Evolutionary conservation across 2,113 vertebrate species (phyloP), one percentile per base, ranked within the genome.

Genomic region (Dicaeum eximium): DNA sequence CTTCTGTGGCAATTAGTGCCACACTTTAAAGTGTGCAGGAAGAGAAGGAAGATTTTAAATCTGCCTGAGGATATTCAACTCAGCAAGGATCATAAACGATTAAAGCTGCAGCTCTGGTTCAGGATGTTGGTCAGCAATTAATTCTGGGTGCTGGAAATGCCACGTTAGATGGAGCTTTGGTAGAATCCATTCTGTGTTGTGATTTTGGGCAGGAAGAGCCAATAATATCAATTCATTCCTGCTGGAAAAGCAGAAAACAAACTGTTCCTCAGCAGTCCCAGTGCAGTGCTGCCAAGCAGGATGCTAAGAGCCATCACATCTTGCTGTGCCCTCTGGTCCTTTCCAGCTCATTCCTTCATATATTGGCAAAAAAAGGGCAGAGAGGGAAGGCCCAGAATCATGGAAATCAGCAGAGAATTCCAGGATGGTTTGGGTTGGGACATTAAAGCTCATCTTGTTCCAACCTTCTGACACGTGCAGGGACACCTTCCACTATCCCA

Each of bases 351-450:
- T 40, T 44, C 53, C 44, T 47, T 28, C 45, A 38, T 1, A 7
- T 2, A 33, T 1, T 51, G 62, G 21, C 17, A 44, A 22, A 53
- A 42, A 27, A 56, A 7, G 5, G 65, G 65, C 48, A 64, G 13
- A 40, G 47, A 22, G 35, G 27, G 57, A 64, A 62, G 40, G 54
- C 17, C 18, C 47, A 54, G 47, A 40, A 27, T 25, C 5, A 15
- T 5, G 40, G 56, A 54, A 77, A 69, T 35, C 15, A 61, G 21
- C n/a, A 1, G n/a, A 10, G 47, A 61, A 61, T 27, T 53, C 54
- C 0, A 0, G 47, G 7, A 47, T 35, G n/a, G 69, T 35, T 67
- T 35, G 38, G 15, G 7, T 1, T 22, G 51, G 27, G 15, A 28
- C 22, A 31, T 16, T 31, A 31, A 40, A 53, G 30, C 11, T 18